Percentiles rank a stretch among this genome's conserved stretches.
Conservation (phyloP, 2,888 invertebrate species). For the Lasioglossum calceatum region DNA sequence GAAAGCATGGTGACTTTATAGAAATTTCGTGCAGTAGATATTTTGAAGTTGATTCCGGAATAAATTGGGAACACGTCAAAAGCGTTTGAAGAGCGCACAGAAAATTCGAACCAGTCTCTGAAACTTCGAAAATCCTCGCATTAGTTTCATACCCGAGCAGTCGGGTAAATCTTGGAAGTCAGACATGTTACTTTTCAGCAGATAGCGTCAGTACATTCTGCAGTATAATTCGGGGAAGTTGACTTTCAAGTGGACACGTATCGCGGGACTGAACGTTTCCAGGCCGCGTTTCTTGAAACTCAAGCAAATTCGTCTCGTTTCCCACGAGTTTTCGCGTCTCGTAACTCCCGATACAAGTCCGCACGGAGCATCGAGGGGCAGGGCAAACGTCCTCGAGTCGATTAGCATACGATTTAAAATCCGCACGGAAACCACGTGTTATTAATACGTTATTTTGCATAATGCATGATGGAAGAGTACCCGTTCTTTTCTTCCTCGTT, state of each 20-base stretch:
- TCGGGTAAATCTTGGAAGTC: neutral
- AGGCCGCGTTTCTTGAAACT: neutral
- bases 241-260: neutral
- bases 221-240: neutral
- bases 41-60: neutral
- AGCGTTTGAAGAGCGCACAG: neutral
- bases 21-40: neutral
- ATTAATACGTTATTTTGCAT: conserved; percentile 68
- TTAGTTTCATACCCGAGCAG: neutral
- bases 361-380: conserved; percentile 1
- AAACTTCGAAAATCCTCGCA: neutral
- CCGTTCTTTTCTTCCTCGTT: conserved; percentile 21
- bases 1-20: neutral
- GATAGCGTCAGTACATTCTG: neutral
- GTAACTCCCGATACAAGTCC: conserved; percentile 1
- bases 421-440: conserved; percentile 45
- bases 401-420: conserved; percentile 62
- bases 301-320: conserved; percentile 9
- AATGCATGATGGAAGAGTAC: conserved; percentile 60
- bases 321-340: conserved; percentile 3
- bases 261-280: neutral
- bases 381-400: conserved; percentile 11
- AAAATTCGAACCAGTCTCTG: neutral
- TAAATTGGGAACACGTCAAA: neutral
- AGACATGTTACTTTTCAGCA: neutral